phyloP scores from a whole-genome alignment of 2,888 invertebrate genomes.

The Rotaria magnacalcarata region DNA sequence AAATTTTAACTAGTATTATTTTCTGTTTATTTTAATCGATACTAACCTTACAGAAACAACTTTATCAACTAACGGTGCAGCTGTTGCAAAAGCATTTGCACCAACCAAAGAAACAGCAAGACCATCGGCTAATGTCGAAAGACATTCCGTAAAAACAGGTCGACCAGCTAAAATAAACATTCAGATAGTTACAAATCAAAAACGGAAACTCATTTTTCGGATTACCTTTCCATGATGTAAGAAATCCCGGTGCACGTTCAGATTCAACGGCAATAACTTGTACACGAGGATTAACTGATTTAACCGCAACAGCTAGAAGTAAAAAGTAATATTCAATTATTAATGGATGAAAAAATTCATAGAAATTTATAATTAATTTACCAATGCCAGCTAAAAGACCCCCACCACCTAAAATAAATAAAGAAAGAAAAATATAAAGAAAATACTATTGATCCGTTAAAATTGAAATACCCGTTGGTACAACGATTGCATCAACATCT shows the following conservation, averaged over 20 bases:
- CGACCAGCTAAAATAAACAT: slow-evolving; percentile 62
- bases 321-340: not conserved
- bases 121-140: slow-evolving; percentile 79
- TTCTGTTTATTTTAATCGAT: not conserved
- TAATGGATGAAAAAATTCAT: not conserved
- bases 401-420: slow-evolving; percentile 67
- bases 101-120: slow-evolving; percentile 81
- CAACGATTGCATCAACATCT: slow-evolving; percentile 78
- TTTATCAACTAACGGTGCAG: slow-evolving; percentile 71
- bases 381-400: slow-evolving; percentile 80
- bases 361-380: slow-evolving; percentile 65
- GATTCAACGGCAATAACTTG: slow-evolving; percentile 86
- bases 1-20: not conserved
- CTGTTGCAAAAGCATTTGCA: slow-evolving; percentile 75
- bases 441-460: not conserved
- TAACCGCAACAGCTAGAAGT: slow-evolving; percentile 39
- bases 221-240: slow-evolving; percentile 64
- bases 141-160: slow-evolving; percentile 68
- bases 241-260: slow-evolving; percentile 81
- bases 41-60: slow-evolving; percentile 59
- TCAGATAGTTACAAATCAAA: not conserved
- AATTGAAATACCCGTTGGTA: slow-evolving; percentile 69
- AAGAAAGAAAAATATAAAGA: not conserved
- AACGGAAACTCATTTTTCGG: not conserved
- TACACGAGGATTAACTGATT: slow-evolving; percentile 69